Conservation (phyloP, 2,888 invertebrate genomes). For the Brachyopa scutellaris region DNA sequence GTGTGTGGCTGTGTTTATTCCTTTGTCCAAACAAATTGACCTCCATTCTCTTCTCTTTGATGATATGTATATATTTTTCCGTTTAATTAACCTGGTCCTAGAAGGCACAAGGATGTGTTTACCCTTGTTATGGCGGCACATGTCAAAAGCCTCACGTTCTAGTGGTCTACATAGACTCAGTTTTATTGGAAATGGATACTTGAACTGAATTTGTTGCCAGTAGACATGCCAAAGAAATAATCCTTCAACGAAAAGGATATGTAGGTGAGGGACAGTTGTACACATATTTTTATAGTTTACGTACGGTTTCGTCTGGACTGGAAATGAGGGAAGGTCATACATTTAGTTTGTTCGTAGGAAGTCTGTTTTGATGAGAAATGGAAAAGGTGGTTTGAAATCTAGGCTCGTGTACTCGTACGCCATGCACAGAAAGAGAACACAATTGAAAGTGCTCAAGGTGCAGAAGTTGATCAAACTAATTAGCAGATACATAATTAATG, state of each 20-base stretch:
- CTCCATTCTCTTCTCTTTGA: conserved; percentile 6
- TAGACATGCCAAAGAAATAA: conserved; percentile 19
- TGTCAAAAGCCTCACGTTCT: conserved; percentile 47
- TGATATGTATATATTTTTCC: not conserved
- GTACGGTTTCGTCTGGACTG: conserved; percentile 46
- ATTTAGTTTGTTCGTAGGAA: too few relatives aligned
- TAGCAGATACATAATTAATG: too few relatives aligned
- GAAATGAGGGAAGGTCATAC: conserved; percentile 29
- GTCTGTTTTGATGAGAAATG: too few relatives aligned
- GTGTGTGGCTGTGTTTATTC: not conserved
- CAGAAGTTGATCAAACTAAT: too few relatives aligned
- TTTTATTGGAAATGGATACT: conserved; percentile 41
- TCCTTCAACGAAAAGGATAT: not conserved
- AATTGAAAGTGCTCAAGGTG: too few relatives aligned
- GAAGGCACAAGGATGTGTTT: conserved; percentile 36
- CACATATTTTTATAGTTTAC: too few relatives aligned
- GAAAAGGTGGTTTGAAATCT: too few relatives aligned
- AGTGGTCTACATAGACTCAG: conserved; percentile 51
- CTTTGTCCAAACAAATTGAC: conserved; percentile 29
- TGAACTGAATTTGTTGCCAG: conserved; percentile 48
- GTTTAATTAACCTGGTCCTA: conserved; percentile 52
- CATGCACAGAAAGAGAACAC: too few relatives aligned
- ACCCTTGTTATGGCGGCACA: conserved; percentile 54
- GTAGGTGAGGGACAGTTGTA: too few relatives aligned
- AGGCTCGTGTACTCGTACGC: too few relatives aligned